A percentile compares a stretch with the other conserved stretches of the same genome.
These are phyloP conservation scores for Theropithecus gelada DNA, from an alignment of 2,113 vertebrate genomes.

Conservation along the genomic window DNA sequence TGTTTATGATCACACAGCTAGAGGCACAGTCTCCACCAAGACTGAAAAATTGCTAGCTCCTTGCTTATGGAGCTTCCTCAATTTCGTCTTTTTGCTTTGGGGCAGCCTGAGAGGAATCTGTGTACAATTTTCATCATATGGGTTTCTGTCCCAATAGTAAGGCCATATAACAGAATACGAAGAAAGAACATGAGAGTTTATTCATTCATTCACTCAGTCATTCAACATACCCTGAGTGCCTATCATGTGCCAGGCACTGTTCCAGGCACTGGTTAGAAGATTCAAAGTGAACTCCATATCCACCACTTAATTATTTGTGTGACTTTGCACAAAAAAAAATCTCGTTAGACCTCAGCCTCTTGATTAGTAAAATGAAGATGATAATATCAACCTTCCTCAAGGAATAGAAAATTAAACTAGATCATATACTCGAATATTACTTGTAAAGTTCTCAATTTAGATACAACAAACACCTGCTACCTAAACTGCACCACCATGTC, in stretches of 20 bases:
- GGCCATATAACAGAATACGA: neutral
- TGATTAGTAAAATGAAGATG: conserved; percentile 2
- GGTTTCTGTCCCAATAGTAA: neutral
- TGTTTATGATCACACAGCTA: neutral
- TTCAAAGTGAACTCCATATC: neutral
- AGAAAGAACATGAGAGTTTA: neutral
- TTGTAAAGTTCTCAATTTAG: neutral
- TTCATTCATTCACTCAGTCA: no score
- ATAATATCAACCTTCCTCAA: neutral
- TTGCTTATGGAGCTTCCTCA: neutral
- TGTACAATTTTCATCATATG: neutral
- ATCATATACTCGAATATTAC: neutral
- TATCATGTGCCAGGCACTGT: neutral
- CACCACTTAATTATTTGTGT: neutral
- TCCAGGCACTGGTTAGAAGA: neutral
- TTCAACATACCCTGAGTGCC: neutral
- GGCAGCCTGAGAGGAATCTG: neutral
- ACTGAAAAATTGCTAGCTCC: neutral
- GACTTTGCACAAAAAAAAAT: neutral
- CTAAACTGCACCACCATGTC: neutral
- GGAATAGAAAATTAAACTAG: neutral
- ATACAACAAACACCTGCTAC: neutral
- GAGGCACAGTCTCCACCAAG: neutral
- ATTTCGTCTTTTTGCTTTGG: neutral
- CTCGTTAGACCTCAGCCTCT: neutral